Conservation (phyloP, 1,140 invertebrate species). For the Drosophila setifemur region DNA sequence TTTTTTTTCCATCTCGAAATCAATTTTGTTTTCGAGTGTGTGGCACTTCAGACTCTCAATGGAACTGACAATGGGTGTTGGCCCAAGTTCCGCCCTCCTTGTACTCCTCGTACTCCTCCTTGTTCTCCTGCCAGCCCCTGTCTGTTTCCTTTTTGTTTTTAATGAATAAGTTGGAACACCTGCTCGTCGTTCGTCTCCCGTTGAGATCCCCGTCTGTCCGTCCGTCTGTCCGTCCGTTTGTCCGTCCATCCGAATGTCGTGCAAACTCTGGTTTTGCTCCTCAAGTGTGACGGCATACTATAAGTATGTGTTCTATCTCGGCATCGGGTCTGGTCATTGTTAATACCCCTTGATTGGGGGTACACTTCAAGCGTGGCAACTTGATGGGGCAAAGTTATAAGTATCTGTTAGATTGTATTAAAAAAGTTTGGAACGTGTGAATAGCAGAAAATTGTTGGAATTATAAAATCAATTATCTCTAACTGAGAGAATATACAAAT, state of each 20-base stretch:
- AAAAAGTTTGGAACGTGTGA: no score
- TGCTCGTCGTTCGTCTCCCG: constrained; percentile 58
- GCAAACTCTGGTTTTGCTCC: constrained; percentile 36
- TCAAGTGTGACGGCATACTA: constrained; percentile 58
- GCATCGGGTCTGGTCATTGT: constrained; percentile 41
- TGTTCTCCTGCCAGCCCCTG: constrained; percentile 26
- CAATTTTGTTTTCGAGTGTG: no score
- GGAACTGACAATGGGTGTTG: constrained; percentile 30
- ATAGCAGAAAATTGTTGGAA: no score
- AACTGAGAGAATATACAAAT: no score
- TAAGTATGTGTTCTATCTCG: constrained; percentile 72
- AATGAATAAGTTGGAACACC: constrained; percentile 78
- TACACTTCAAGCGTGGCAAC: background rate
- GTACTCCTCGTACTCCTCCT: background rate
- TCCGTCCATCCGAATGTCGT: background rate
- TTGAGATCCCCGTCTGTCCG: constrained; percentile 34
- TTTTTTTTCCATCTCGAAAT: no score
- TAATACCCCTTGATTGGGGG: constrained; percentile 17
- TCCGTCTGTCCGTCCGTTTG: constrained; percentile 13
- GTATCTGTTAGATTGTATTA: background rate
- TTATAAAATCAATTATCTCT: no score
- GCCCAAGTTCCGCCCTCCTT: constrained; percentile 16
- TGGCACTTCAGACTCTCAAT: background rate
- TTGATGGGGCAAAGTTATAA: background rate
- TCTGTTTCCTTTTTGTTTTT: constrained; percentile 70